Conservation (phyloP, 2,888 invertebrate species). For the Alloplasta piceator region DNA sequence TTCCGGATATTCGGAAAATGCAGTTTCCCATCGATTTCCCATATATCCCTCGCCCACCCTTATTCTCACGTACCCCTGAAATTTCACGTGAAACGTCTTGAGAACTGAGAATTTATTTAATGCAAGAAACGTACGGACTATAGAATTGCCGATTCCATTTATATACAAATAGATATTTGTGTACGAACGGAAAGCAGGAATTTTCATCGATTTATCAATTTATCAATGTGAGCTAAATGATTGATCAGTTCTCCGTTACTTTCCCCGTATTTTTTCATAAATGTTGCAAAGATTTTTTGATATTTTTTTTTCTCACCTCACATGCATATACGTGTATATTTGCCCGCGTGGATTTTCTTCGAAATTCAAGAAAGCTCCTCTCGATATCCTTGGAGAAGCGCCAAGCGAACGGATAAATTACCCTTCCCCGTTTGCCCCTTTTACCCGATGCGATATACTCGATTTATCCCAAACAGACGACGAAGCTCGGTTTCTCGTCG, state of each 20-base stretch:
- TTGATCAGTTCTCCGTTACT: too few species aligned
- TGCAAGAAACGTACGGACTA: conserved; percentile 3
- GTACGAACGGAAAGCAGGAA: neutral
- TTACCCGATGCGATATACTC: conserved; percentile 46
- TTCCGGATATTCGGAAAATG: conserved; percentile 54
- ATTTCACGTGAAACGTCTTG: conserved; percentile 33
- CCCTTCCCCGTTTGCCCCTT: conserved; percentile 3
- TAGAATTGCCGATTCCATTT: neutral
- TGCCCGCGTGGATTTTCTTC: conserved; percentile 30
- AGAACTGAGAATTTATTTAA: neutral
- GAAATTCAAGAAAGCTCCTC: conserved; percentile 58
- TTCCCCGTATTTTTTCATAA: too few species aligned
- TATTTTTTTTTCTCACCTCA: too few species aligned
- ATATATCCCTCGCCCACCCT: conserved; percentile 9
- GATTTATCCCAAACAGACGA: conserved; percentile 47
- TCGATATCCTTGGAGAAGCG: conserved; percentile 64
- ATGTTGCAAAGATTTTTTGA: too few species aligned
- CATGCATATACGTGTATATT: neutral
- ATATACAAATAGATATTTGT: neutral
- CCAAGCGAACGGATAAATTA: conserved; percentile 66
- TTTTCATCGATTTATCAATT: conserved; percentile 8
- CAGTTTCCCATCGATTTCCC: conserved; percentile 57
- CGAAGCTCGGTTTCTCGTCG: conserved; percentile 13
- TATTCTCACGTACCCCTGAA: conserved; percentile 8
- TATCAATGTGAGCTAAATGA: too few species aligned